Conservation (phyloP, 2,797 vertebrate species). For the Nannoperca australis region DNA sequence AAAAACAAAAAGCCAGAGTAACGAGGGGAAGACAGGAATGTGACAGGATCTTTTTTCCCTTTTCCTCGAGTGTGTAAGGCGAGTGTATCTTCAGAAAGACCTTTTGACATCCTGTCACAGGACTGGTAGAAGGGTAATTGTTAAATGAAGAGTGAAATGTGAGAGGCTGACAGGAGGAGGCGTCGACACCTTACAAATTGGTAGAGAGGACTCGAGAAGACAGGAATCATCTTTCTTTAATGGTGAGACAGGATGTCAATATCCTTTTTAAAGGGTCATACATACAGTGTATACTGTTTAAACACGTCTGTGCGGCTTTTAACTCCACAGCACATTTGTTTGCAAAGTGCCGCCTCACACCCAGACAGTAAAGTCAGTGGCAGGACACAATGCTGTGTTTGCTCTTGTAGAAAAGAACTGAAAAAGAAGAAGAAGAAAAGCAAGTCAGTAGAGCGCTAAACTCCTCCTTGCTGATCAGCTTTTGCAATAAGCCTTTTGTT, state of each 20-base stretch:
- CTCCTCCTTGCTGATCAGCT: constrained; percentile 37
- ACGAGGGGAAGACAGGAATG: constrained; percentile 21
- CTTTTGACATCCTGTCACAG: constrained; percentile 77
- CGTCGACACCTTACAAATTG: constrained; percentile 65
- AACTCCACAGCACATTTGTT: constrained; percentile 16
- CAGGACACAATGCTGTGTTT: constrained; percentile 1
- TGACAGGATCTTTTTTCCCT: constrained; percentile 38
- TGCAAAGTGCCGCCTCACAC: constrained; percentile 7
- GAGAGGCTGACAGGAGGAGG: constrained; percentile 53
- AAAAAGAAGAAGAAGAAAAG: not conserved
- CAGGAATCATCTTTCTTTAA: constrained; percentile 58
- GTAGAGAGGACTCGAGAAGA: constrained; percentile 29
- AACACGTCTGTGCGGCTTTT: constrained; percentile 2
- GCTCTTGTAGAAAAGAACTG: constrained; percentile 6
- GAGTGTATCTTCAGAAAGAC: constrained; percentile 61
- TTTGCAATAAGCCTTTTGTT: constrained; percentile 42
- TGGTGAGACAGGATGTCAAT: constrained; percentile 36
- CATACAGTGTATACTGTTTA: constrained; percentile 22
- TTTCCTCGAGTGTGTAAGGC: constrained; percentile 48
- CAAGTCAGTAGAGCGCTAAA: constrained; percentile 23
- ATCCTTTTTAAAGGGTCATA: constrained; percentile 47
- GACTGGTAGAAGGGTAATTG: constrained; percentile 66
- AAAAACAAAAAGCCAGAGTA: constrained; percentile 41
- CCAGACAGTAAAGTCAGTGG: not conserved
- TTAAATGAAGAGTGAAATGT: constrained; percentile 72